Evolutionary conservation across 2,888 invertebrate genomes (phyloP), one percentile per base, ranked within the genome.

Genomic region (Ormyrus rosae): DNA sequence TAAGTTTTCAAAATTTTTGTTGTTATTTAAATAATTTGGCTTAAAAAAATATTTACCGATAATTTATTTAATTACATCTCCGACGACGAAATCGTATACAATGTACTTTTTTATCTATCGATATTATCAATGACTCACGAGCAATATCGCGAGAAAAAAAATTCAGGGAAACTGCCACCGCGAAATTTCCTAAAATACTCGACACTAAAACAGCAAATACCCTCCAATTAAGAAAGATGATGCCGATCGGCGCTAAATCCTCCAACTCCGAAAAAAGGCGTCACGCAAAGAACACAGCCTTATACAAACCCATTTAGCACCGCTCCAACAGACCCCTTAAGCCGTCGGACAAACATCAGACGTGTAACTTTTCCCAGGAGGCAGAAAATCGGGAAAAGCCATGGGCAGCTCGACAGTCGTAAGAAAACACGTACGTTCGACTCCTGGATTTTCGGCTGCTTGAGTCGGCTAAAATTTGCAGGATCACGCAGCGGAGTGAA

Each of bases 401-500:
- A 11, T 13, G 13, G 50, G 50, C 1, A 9, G 10, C n/a, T 6
- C n/a, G 13, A 6, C 53, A 60, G 60, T 51, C 51, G 45, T 46
- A 34, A 10, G 56, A 55, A 60, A 34, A 61, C 9, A 11, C 13
- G 45, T 5, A 5, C 34, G 50, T 5, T 11, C 51, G n/a, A 13
- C 53, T 63, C 9, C 60, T 51, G 11, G 34, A 50, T 45, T 61
- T 0, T 55, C 50, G 34, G n/a, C 11, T 63, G 11, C 64, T 55
- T 67, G 67, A 73, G 50, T 68, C 72, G 8, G 7, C 50, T 73
- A 78, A 78, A 78, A 73, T 78, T 78, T 78, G 78, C 78, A 73
- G 63, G 73, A 61, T 73, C 78, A 78, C 68, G 78, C 68, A 73
- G 68, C 68, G 56, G 56, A 61, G 78, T 10, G 78, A 78, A 71